These are phyloP conservation scores for Micromys minutus DNA, from an alignment of 2,113 vertebrate species.

Conservation along the genomic window DNA sequence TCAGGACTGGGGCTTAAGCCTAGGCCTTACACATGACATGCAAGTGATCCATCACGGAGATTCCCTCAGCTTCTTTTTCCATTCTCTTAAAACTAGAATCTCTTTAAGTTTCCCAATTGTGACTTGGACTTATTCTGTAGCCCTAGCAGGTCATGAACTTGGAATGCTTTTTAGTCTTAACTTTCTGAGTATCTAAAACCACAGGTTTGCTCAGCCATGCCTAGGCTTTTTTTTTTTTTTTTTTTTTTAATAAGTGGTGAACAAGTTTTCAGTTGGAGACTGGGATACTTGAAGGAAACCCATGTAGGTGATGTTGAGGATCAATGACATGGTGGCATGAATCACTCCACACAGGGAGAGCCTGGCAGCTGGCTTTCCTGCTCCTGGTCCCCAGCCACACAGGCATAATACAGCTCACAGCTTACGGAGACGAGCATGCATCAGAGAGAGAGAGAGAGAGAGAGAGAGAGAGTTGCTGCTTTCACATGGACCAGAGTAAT, in stretches of 20 bases:
- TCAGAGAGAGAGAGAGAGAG: neutral
- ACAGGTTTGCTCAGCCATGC: neutral
- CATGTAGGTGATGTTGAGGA: neutral
- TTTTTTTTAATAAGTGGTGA: neutral
- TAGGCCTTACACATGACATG: neutral
- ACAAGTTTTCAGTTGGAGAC: neutral
- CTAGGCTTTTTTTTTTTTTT: neutral
- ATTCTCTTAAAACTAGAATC: neutral
- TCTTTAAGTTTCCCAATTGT: neutral
- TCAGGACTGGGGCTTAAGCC: neutral
- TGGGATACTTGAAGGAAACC: neutral
- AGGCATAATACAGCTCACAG: too few species aligned
- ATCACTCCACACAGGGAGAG: neutral
- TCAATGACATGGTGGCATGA: neutral
- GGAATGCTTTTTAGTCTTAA: neutral
- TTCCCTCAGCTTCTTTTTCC: neutral
- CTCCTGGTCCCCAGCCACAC: neutral
- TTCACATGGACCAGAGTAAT: neutral
- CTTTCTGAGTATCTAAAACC: neutral
- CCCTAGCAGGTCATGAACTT: neutral
- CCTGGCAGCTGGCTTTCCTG: neutral
- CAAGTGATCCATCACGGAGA: too few species aligned
- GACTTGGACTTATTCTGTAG: neutral
- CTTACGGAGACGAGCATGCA: neutral
- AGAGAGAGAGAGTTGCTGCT: neutral